These are phyloP conservation scores for Corythornis madagascariensis DNA, from an alignment of 2,113 vertebrate genomes.

Conservation along the genomic window DNA sequence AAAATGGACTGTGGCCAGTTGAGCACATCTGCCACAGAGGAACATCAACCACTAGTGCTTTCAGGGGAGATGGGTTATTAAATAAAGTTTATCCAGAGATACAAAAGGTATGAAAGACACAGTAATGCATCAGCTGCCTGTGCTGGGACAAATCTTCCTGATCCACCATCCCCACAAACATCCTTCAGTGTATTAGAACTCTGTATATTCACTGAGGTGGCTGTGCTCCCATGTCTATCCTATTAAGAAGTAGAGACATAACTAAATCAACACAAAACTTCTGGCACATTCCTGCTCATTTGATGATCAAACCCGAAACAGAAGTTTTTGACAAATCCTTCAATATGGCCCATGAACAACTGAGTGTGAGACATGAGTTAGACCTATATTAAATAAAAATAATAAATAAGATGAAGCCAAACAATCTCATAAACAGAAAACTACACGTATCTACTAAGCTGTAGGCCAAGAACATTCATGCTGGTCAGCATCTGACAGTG, in stretches of 20 bases:
- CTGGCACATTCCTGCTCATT: not conserved
- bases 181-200: not conserved
- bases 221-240: fast-evolving
- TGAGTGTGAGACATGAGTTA: not conserved
- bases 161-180: not conserved
- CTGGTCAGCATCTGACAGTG: not conserved
- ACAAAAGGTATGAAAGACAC: not conserved
- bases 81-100: not conserved
- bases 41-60: not conserved
- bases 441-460: not conserved
- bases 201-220: not conserved
- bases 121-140: not conserved
- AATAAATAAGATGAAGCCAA: not conserved
- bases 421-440: not conserved
- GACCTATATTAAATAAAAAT: not conserved
- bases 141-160: not conserved
- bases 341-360: not conserved
- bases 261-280: not conserved
- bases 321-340: not conserved
- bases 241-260: not conserved
- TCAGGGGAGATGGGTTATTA: not conserved
- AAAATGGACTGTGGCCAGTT: slow-evolving; percentile 46
- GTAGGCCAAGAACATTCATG: not conserved
- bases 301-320: not conserved
- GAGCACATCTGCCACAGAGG: slow-evolving; percentile 28